Conservation (phyloP, 2,797 vertebrate species). For the Pipistrellus kuhlii region DNA sequence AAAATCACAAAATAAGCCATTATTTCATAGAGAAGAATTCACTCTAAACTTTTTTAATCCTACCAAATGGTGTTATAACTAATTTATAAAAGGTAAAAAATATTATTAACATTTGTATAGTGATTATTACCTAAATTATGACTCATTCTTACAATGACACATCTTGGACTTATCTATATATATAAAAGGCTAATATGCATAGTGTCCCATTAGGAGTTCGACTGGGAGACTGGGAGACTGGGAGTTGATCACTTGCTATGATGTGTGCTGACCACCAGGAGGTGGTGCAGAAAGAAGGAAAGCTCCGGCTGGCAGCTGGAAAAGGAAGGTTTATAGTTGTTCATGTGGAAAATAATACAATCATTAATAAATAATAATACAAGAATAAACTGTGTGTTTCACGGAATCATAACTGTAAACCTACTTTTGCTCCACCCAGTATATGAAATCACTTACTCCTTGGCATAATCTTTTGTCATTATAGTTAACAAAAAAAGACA, state of each 20-base stretch:
- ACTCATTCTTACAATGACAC: constrained; percentile 29
- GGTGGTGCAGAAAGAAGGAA: too few relatives aligned
- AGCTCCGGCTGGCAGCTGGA: too few relatives aligned
- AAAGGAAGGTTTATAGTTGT: neutral
- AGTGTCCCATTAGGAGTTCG: too few relatives aligned
- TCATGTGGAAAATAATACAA: neutral
- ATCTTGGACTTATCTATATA: neutral
- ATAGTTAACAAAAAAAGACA: neutral
- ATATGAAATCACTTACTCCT: neutral
- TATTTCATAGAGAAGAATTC: constrained; percentile 1
- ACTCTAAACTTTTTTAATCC: neutral
- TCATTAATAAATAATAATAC: neutral
- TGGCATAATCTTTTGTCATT: constrained; percentile 35
- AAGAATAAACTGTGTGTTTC: neutral
- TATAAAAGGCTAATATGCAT: too few relatives aligned
- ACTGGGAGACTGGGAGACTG: too few relatives aligned
- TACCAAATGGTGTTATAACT: neutral
- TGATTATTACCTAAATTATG: constrained; percentile 46
- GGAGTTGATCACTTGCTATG: too few relatives aligned
- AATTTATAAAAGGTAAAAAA: constrained; percentile 54
- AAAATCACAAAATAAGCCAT: neutral
- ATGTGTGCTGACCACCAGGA: too few relatives aligned
- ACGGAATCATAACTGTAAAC: neutral
- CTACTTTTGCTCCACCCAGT: neutral
- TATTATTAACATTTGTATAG: neutral